phyloP scores from a whole-genome alignment of 2,888 invertebrate species.

The Eupithecia pulchellata region DNA sequence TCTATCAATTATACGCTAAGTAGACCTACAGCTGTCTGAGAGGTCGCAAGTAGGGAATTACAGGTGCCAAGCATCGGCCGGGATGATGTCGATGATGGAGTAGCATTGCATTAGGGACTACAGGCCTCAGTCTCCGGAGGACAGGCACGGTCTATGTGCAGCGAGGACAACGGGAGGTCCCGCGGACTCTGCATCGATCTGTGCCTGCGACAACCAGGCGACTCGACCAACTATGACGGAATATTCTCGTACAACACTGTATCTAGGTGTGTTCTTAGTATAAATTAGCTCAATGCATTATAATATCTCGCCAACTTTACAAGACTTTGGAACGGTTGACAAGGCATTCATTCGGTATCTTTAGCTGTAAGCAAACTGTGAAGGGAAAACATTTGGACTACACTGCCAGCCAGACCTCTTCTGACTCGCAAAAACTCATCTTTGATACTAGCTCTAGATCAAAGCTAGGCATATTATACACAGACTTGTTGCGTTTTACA shows the following conservation, averaged over 20 bases:
- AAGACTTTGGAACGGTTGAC: neutral
- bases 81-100: neutral
- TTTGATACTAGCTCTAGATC: too few relatives aligned
- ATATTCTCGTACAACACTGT: neutral
- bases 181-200: neutral
- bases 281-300: too few relatives aligned
- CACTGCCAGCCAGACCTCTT: neutral
- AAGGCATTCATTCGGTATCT: neutral
- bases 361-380: neutral
- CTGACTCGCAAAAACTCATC: neutral
- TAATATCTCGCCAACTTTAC: neutral
- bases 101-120: neutral
- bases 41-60: neutral
- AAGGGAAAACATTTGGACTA: neutral
- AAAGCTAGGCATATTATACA: neutral
- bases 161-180: neutral
- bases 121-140: neutral
- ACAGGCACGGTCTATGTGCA: neutral
- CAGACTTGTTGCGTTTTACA: neutral
- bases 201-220: neutral
- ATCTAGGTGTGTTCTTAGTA: neutral
- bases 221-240: neutral
- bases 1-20: neutral
- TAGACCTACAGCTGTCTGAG: neutral
- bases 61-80: neutral